Percentiles rank a stretch among this genome's conserved stretches.
Conservation (phyloP, 2,797 vertebrate genomes). For the Liasis olivaceus region DNA sequence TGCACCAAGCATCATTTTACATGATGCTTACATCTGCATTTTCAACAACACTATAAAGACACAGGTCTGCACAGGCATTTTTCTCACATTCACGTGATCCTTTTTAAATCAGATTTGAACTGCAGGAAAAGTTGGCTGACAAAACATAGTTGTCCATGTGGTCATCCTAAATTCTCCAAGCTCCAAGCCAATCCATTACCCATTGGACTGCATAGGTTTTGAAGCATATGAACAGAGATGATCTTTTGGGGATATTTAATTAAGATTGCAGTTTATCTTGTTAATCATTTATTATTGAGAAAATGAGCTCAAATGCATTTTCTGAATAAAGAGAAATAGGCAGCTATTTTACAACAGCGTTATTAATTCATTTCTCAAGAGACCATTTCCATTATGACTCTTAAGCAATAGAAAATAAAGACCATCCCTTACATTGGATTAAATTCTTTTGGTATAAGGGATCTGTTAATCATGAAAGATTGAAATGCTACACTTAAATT, state of each 20-base stretch:
- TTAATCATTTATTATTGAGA: background rate
- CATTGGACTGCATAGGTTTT: background rate
- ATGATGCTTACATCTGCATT: background rate
- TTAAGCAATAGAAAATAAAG: background rate
- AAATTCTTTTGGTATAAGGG: background rate
- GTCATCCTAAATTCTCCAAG: background rate
- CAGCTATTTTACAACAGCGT: background rate
- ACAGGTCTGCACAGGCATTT: background rate
- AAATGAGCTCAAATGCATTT: background rate
- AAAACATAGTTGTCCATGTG: background rate
- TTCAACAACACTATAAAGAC: slow-evolving; percentile 2
- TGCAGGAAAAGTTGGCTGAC: background rate
- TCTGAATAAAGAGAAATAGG: background rate
- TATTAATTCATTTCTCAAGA: background rate
- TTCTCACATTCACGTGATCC: background rate
- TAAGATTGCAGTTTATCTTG: background rate
- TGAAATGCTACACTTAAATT: background rate
- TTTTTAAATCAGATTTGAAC: background rate
- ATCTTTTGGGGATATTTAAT: background rate
- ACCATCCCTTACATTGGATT: background rate
- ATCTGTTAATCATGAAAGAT: background rate
- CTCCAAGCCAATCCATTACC: background rate
- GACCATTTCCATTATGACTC: background rate
- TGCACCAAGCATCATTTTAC: background rate
- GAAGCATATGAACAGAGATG: background rate